These are phyloP conservation scores for Plectropomus leopardus DNA, from an alignment of 2,113 vertebrate species.

Conservation along the genomic window DNA sequence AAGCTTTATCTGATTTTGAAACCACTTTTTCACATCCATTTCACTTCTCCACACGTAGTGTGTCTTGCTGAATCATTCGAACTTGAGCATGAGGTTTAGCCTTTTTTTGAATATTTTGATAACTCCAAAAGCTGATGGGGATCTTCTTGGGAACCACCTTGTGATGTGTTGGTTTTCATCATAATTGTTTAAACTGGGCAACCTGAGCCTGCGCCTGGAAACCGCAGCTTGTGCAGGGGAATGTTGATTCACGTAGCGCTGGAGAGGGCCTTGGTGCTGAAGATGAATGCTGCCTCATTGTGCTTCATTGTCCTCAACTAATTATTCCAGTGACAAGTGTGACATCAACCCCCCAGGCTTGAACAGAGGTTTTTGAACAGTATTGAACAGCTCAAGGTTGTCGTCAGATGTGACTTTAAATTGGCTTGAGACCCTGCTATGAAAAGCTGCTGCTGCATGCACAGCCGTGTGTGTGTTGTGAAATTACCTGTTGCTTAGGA, in stretches of 20 bases:
- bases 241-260: slow-evolving; percentile 63
- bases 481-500: slow-evolving; percentile 88
- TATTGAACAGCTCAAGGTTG: slow-evolving; percentile 79
- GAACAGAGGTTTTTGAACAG: slow-evolving; percentile 60
- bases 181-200: slow-evolving; percentile 51
- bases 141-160: slow-evolving; percentile 10
- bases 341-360: slow-evolving; percentile 38
- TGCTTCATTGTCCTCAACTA: slow-evolving; percentile 76
- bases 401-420: slow-evolving; percentile 69
- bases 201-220: slow-evolving; percentile 57
- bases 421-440: slow-evolving; percentile 70
- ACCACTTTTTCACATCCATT: neutral
- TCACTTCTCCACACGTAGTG: neutral
- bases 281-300: slow-evolving; percentile 78
- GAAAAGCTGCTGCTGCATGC: slow-evolving; percentile 77
- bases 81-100: neutral
- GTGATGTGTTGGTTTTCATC: slow-evolving; percentile 42
- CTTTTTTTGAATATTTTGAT: slow-evolving; percentile 10
- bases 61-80: slow-evolving; percentile 10
- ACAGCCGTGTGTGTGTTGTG: slow-evolving; percentile 64
- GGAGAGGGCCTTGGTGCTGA: slow-evolving; percentile 62
- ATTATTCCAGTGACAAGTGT: slow-evolving; percentile 75
- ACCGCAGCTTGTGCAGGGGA: slow-evolving; percentile 62
- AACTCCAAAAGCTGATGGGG: slow-evolving; percentile 18
- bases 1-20: neutral